Percentiles rank a stretch among this genome's conserved stretches.
Conservation (phyloP, 2,113 vertebrate genomes). For the Pseudonaja textilis region DNA sequence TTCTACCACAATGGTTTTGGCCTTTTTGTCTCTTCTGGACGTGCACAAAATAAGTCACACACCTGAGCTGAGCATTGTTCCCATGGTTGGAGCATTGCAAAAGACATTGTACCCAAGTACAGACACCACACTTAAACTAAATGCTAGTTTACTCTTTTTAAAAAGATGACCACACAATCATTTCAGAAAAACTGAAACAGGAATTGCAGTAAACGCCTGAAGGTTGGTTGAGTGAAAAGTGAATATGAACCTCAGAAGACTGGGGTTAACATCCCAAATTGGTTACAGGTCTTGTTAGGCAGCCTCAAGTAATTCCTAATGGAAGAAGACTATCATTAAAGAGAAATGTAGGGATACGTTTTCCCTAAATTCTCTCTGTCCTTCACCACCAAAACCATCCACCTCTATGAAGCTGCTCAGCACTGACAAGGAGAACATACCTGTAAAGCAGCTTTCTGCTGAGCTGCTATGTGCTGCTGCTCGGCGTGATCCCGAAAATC, state of each 20-base stretch:
- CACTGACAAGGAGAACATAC: conserved; percentile 60
- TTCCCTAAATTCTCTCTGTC: neutral
- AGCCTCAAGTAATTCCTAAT: too few relatives aligned
- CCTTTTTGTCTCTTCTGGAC: too few relatives aligned
- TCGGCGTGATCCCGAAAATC: conserved; percentile 93
- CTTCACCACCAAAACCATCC: neutral
- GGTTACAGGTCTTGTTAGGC: neutral
- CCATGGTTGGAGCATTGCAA: neutral
- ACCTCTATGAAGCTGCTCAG: neutral
- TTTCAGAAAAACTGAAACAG: neutral
- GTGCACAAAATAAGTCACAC: neutral
- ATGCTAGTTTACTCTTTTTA: neutral
- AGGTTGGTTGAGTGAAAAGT: neutral
- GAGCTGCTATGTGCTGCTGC: conserved; percentile 94
- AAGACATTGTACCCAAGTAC: too few relatives aligned
- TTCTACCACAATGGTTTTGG: neutral
- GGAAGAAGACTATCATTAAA: neutral
- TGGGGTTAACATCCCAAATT: neutral
- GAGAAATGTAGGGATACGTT: neutral
- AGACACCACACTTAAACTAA: neutral
- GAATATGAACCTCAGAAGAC: neutral
- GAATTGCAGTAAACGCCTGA: neutral
- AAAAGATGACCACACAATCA: neutral
- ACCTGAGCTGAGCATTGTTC: neutral
- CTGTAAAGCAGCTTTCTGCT: conserved; percentile 95